phyloP scores from a whole-genome alignment of 2,797 vertebrate species.

The Zenarchopterus dispar region DNA sequence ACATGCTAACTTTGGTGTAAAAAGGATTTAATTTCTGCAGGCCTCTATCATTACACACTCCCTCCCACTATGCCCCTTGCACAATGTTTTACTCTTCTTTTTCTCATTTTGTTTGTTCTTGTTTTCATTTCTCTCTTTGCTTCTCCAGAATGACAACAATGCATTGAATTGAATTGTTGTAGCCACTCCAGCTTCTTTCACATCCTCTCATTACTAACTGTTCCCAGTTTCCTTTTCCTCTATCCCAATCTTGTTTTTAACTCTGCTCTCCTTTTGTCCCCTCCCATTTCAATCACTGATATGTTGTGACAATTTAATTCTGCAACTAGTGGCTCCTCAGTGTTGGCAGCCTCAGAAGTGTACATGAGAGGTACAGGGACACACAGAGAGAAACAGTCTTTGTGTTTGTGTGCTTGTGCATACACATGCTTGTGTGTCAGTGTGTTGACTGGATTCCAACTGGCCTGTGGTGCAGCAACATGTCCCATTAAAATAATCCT shows the following conservation, averaged over 20 bases:
- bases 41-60: conserved; percentile 17
- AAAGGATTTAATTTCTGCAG: conserved; percentile 2
- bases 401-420: conserved; percentile 14
- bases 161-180: not conserved
- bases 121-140: too few relatives aligned
- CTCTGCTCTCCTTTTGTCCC: too few relatives aligned
- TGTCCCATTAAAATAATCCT: conserved; percentile 73
- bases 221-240: conserved; percentile 7
- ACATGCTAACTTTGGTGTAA: not conserved
- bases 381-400: conserved; percentile 7
- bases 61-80: not conserved
- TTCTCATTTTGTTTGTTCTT: conserved; percentile 20
- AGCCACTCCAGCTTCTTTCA: conserved; percentile 18
- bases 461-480: conserved; percentile 69
- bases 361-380: conserved; percentile 44
- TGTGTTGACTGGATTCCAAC: conserved; percentile 64
- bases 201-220: not conserved
- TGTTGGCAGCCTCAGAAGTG: conserved; percentile 42
- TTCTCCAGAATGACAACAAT: too few relatives aligned
- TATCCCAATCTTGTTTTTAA: conserved; percentile 6
- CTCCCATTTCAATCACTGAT: conserved; percentile 20
- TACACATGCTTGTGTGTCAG: conserved; percentile 6
- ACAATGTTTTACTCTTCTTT: conserved; percentile 8
- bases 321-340: conserved; percentile 50
- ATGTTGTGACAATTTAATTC: conserved; percentile 51